Evolutionary conservation across 2,888 invertebrate species (phyloP), one percentile per base, ranked within the genome.

Genomic region (Cheilosia urbana): DNA sequence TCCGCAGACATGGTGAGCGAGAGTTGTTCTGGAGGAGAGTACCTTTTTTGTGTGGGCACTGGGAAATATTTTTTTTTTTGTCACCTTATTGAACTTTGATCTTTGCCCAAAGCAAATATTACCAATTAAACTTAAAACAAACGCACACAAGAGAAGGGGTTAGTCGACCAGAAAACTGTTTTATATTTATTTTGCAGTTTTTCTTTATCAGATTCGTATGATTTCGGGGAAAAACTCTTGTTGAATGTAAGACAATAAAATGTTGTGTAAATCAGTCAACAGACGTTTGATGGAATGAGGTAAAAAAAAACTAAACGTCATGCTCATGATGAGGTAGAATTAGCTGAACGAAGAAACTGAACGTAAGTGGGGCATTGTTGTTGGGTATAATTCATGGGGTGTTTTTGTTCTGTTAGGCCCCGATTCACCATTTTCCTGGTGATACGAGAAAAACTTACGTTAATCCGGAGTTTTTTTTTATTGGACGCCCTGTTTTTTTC

Each of bases 251-350:
- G 53, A 69, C 69, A 57, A 73, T 37, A 78, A 80, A 66, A 69
- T 71, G 58, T 75, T 79, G 79, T 75, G 79, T 75, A 51, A 81
- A 79, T 75, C 79, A 79, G 80, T 84, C 84, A 79, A 84, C 75
- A 84, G 84, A 84, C 84, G 37, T 79, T 84, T 79, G 66, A 62
- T 80, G 45, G 85, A 85, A 85, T 85, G 72, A 85, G 66, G 45
- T n/a, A 58, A 30, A 30, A 73, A 72, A 76, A 77, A 69, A 63
- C 62, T 58, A 85, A 85, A 85, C 81, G 85, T 85, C 85, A 85
- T 66, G 85, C 81, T 85, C 85, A 85, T 66, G 85, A 72, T 66
- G 71, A 60, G 62, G 65, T 53, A 63, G 66, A 42, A 75, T 76
- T 24, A 80, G 63, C 49, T 76, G 63, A 51, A 72, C 81, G 76